These are phyloP conservation scores for Tipula lateralis DNA, from an alignment of 2,888 invertebrate genomes.

Conservation along the genomic window DNA sequence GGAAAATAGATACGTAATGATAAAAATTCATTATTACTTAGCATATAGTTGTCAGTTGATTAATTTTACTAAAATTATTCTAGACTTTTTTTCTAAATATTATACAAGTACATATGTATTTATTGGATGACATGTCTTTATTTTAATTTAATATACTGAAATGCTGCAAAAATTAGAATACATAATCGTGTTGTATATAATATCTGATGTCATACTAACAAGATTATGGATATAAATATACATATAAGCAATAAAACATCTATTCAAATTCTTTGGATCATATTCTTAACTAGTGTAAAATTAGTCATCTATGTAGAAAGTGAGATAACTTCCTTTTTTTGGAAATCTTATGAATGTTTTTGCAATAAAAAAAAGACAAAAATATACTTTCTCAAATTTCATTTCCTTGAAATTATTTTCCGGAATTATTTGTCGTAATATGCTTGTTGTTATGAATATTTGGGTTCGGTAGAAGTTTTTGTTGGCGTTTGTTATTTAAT, in stretches of 20 bases:
- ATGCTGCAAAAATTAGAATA: not conserved
- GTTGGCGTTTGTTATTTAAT: not conserved
- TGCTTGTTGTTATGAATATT: not conserved
- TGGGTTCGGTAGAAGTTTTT: not conserved
- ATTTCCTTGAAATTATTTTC: not conserved
- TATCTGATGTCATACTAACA: not conserved
- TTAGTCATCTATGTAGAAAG: not conserved
- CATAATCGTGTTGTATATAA: not conserved
- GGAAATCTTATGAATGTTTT: slow-evolving; percentile 14
- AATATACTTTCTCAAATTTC: not conserved
- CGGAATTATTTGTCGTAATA: slow-evolving; percentile 1
- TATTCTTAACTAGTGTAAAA: not conserved
- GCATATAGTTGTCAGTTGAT: too few species aligned
- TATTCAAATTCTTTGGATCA: not conserved
- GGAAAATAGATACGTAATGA: too few species aligned
- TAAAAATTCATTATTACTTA: too few species aligned
- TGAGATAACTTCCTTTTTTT: not conserved
- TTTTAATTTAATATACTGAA: too few species aligned
- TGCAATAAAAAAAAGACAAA: not conserved
- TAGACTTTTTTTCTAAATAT: too few species aligned
- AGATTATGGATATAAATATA: not conserved
- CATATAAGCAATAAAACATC: not conserved
- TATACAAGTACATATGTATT: too few species aligned
- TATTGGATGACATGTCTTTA: too few species aligned
- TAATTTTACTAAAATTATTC: too few species aligned